phyloP scores from a whole-genome alignment of 2,113 vertebrate species.

The Ovis canadensis region DNA sequence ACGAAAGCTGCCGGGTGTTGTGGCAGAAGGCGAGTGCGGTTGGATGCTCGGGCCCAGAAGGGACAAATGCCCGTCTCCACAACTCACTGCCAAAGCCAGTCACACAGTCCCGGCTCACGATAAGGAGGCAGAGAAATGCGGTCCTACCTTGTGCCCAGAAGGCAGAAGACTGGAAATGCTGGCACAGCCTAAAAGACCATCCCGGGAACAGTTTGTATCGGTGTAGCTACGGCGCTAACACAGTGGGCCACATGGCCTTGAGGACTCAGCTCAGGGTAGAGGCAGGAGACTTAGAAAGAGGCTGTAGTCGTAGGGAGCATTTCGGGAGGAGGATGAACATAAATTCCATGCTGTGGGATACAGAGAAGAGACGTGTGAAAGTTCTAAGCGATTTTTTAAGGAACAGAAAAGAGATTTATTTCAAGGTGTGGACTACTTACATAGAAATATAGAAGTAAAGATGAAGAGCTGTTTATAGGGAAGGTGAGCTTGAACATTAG shows the following conservation, averaged over 20 bases:
- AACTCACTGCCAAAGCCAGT: neutral
- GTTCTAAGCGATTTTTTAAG: neutral
- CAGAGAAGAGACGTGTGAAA: neutral
- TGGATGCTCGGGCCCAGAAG: neutral
- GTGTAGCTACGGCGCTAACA: rapidly evolving
- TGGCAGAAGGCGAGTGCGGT: neutral
- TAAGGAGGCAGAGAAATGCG: neutral
- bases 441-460: neutral
- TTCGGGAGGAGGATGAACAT: neutral
- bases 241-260: neutral
- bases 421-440: neutral
- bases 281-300: neutral
- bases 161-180: neutral
- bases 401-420: neutral
- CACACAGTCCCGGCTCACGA: neutral
- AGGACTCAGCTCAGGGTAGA: neutral
- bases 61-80: neutral
- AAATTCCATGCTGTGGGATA: neutral
- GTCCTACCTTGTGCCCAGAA: neutral
- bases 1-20: neutral
- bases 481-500: neutral
- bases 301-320: neutral
- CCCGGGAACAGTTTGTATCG: neutral
- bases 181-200: too few species aligned
- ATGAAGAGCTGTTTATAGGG: neutral